Conservation (phyloP, 2,113 vertebrate species). For the Sinosuthora webbiana region DNA sequence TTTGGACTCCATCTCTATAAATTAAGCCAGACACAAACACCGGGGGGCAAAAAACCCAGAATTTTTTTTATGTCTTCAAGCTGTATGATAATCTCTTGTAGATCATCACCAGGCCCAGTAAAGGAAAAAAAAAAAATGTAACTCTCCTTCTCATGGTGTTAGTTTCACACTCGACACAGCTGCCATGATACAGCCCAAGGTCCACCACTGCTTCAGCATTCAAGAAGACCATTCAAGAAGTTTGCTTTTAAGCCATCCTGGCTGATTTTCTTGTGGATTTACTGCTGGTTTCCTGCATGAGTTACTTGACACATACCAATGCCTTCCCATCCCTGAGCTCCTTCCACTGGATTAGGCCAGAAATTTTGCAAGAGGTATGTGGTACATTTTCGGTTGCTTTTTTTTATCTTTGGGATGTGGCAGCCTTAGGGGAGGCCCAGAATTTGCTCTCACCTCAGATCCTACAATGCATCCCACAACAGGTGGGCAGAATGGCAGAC, state of each 20-base stretch:
- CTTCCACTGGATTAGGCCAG: not conserved
- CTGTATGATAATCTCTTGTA: not conserved
- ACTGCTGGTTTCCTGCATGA: not conserved
- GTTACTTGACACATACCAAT: accelerated
- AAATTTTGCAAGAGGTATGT: not conserved
- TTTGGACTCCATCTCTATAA: not conserved
- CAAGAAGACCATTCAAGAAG: not conserved
- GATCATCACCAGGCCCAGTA: not conserved
- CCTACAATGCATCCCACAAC: too few relatives aligned
- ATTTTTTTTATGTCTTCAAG: not conserved
- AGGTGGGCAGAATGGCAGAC: not conserved
- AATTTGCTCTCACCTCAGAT: not conserved
- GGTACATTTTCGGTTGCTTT: accelerated
- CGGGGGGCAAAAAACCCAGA: not conserved
- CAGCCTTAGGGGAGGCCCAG: not conserved
- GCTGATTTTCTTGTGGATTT: not conserved
- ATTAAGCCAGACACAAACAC: not conserved
- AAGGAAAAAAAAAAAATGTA: not conserved
- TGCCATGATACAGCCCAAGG: not conserved
- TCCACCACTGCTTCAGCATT: not conserved
- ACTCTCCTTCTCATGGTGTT: not conserved
- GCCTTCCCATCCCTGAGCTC: not conserved
- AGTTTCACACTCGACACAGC: not conserved
- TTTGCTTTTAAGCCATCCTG: not conserved
- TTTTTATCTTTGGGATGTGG: not conserved